Evolutionary conservation across 2,888 invertebrate genomes (phyloP).

Genomic region (Cryptocephalus primarius): DNA sequence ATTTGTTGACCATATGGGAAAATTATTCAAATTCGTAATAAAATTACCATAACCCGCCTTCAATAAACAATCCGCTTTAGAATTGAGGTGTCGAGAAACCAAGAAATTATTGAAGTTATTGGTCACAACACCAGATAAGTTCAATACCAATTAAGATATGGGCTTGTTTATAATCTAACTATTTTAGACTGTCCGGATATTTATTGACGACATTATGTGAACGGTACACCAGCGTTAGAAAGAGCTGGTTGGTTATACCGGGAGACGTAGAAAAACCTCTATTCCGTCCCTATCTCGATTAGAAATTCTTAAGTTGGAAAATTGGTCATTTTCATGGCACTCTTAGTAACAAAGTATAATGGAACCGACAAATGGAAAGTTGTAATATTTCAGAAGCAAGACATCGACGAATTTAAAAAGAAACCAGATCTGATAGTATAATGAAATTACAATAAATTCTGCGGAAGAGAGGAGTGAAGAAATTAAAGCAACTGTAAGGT

Average conservation of each 20-base stretch:
- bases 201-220: constrained; percentile 9
- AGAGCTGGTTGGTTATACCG: neutral
- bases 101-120: constrained; percentile 13
- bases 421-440: no score
- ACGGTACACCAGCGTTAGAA: constrained; percentile 1
- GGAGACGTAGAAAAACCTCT: no score
- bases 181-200: constrained; percentile 4
- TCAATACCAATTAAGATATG: constrained; percentile 12
- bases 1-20: constrained; percentile 14
- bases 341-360: no score
- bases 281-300: no score
- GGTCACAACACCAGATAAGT: constrained; percentile 13
- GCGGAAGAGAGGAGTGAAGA: no score
- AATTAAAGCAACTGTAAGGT: no score
- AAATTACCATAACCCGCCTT: constrained; percentile 12
- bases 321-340: no score
- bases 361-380: no score
- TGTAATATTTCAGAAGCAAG: no score
- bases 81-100: constrained; percentile 18
- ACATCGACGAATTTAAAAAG: no score
- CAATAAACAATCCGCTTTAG: constrained; percentile 14
- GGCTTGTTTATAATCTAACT: constrained; percentile 11
- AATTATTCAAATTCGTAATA: constrained; percentile 16
- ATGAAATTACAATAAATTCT: no score
- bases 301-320: no score